Percentiles rank a stretch among this genome's conserved stretches.
phyloP scores from a whole-genome alignment of 2,797 vertebrate genomes.

The Macroramphosus scolopax region DNA sequence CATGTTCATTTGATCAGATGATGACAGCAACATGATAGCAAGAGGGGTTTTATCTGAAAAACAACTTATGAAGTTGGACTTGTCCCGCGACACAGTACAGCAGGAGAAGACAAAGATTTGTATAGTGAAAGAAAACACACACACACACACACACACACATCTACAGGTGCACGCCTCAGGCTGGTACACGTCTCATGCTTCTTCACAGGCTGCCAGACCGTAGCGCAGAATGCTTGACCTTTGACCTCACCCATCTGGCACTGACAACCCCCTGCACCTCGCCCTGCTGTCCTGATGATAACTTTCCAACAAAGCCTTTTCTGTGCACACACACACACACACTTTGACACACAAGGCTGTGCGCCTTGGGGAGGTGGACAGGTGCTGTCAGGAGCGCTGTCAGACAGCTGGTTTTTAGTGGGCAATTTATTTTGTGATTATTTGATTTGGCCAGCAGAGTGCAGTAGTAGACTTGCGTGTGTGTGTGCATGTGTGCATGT shows the following conservation, averaged over 20 bases:
- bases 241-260: conserved; percentile 30
- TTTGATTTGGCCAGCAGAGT: conserved; percentile 47
- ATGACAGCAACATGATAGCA: no score
- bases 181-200: conserved; percentile 10
- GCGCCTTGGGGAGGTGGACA: conserved; percentile 31
- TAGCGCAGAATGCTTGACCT: conserved; percentile 39
- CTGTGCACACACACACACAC: background rate
- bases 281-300: conserved; percentile 14
- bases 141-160: conserved; percentile 19
- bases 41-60: no score
- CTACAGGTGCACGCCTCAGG: conserved; percentile 25
- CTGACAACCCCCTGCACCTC: conserved; percentile 1
- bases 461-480: conserved; percentile 33
- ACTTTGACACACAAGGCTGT: background rate
- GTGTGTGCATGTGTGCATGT: conserved; percentile 8
- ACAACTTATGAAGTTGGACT: no score
- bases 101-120: no score
- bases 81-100: no score
- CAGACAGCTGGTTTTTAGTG: conserved; percentile 6
- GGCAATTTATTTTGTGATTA: conserved; percentile 16
- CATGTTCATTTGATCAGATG: no score
- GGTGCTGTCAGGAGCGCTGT: conserved; percentile 15
- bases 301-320: conserved; percentile 37
- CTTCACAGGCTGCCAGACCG: conserved; percentile 10
- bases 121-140: no score